These are phyloP conservation scores for Strix uralensis DNA, from an alignment of 2,113 vertebrate genomes.

Conservation along the genomic window DNA sequence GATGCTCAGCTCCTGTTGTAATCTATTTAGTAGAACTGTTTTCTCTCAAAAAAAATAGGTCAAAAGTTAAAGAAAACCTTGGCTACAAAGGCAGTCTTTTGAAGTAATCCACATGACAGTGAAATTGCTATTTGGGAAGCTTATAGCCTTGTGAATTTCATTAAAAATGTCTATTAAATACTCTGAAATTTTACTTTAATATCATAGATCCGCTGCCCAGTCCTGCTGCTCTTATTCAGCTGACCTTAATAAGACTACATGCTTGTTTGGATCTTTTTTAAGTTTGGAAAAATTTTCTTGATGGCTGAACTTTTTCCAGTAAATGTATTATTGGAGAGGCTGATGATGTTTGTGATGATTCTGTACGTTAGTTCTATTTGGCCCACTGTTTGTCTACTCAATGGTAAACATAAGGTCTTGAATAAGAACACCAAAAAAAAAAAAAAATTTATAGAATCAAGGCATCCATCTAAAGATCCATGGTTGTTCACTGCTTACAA, in stretches of 20 bases:
- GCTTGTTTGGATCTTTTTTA: background rate
- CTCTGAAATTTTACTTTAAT: background rate
- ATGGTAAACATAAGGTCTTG: background rate
- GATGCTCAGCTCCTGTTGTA: background rate
- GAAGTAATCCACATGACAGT: background rate
- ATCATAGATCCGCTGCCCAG: background rate
- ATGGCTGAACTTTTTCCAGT: background rate
- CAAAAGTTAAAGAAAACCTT: background rate
- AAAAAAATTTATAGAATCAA: background rate
- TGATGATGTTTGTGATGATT: background rate
- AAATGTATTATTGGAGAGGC: background rate
- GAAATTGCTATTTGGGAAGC: background rate
- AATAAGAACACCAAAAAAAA: background rate
- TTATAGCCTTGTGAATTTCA: background rate
- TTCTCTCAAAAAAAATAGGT: background rate
- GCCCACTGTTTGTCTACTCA: background rate
- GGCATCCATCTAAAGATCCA: background rate
- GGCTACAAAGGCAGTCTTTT: background rate
- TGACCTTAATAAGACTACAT: background rate
- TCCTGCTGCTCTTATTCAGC: background rate
- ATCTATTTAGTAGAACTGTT: background rate
- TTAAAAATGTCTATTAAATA: background rate
- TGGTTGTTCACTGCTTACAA: background rate
- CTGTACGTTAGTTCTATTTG: background rate
- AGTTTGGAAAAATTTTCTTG: background rate